These are phyloP conservation scores for Zygaena filipendulae DNA, from an alignment of 2,888 invertebrate genomes.

Conservation along the genomic window DNA sequence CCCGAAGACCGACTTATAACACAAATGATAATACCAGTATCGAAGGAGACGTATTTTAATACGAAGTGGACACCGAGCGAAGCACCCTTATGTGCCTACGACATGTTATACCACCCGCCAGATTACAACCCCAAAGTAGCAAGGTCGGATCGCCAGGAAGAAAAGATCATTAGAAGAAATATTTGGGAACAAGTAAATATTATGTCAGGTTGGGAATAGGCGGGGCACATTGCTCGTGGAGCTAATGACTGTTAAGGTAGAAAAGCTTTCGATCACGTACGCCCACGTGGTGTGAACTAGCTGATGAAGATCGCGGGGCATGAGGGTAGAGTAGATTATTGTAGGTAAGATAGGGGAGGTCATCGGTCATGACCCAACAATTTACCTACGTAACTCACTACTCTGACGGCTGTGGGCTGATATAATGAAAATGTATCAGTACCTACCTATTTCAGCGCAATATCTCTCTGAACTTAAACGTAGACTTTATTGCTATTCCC, in stretches of 20 bases:
- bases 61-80: slow-evolving; percentile 37
- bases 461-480: no score
- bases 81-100: slow-evolving; percentile 42
- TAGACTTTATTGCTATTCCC: no score
- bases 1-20: slow-evolving; percentile 32
- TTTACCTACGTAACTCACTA: no score
- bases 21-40: slow-evolving; percentile 46
- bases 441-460: no score
- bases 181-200: slow-evolving; percentile 49
- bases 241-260: neutral
- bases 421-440: no score
- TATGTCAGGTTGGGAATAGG: neutral
- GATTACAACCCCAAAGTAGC: slow-evolving; percentile 54
- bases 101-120: slow-evolving; percentile 56
- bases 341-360: no score
- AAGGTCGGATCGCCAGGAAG: slow-evolving; percentile 49
- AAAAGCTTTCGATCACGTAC: no score
- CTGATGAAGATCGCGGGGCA: no score
- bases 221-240: neutral
- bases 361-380: no score
- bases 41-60: slow-evolving; percentile 44
- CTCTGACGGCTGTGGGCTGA: no score
- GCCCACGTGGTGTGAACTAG: no score
- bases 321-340: no score
- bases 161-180: slow-evolving; percentile 45